Evolutionary conservation across 2,888 invertebrate species (phyloP).

Genomic region (Campoletis raptor): DNA sequence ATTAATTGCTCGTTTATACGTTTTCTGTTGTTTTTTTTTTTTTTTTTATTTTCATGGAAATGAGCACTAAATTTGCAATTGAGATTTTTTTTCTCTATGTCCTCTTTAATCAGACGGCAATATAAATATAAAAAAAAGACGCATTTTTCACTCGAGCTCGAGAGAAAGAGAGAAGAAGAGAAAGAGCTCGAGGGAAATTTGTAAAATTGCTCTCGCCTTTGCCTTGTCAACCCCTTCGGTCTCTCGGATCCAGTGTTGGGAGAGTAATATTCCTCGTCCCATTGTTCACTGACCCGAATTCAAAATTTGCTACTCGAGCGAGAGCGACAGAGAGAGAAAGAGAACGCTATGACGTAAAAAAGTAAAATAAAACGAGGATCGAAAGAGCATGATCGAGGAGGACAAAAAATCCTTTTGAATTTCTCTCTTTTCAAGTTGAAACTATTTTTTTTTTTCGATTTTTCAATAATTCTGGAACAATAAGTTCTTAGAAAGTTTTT

Average conservation of each 20-base stretch:
- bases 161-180: not conserved
- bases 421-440: not conserved
- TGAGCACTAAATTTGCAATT: not conserved
- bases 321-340: constrained; percentile 47
- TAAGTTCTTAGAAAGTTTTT: not conserved
- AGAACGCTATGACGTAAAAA: constrained; percentile 36
- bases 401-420: not conserved
- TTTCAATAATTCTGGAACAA: not conserved
- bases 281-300: constrained; percentile 75
- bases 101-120: constrained; percentile 14
- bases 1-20: not conserved
- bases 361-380: constrained; percentile 33
- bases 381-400: constrained; percentile 34
- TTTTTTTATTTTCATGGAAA: not conserved
- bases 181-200: constrained; percentile 66
- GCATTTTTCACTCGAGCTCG: not conserved
- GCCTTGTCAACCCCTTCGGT: constrained; percentile 60
- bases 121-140: constrained; percentile 27
- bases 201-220: constrained; percentile 68
- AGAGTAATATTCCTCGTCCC: constrained; percentile 70
- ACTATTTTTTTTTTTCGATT: not conserved
- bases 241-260: constrained; percentile 46
- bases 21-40: not conserved
- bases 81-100: not conserved
- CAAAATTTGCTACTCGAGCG: constrained; percentile 71